phyloP scores from a whole-genome alignment of 2,888 invertebrate genomes.

The Labia minor region DNA sequence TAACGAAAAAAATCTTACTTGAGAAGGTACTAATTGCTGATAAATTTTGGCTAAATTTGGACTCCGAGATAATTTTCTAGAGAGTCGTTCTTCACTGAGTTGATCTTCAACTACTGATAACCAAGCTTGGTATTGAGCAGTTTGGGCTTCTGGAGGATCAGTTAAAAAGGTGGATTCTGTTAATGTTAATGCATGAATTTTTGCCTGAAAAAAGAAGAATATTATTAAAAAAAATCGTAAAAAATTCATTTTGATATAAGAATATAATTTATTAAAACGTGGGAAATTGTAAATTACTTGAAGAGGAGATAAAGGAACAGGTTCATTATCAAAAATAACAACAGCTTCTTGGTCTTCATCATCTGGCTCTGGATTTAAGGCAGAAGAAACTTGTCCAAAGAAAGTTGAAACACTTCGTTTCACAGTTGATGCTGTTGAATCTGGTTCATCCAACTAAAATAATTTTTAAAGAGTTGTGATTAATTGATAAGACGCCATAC shows the following conservation, averaged over 20 bases:
- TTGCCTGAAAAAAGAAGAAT: conserved; percentile 46
- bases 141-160: conserved; percentile 47
- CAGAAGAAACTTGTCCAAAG: conserved; percentile 59
- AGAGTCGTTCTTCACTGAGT: conserved; percentile 47
- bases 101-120: conserved; percentile 42
- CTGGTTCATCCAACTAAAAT: conserved; percentile 55
- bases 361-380: conserved; percentile 53
- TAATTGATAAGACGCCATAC: too few species aligned
- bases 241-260: not conserved
- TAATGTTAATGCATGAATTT: conserved; percentile 57
- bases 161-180: conserved; percentile 62
- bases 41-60: conserved; percentile 49
- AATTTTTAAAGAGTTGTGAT: too few species aligned
- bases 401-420: conserved; percentile 61
- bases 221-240: conserved; percentile 17
- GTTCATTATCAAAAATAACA: conserved; percentile 54
- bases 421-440: conserved; percentile 59
- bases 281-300: conserved; percentile 34
- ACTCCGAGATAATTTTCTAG: conserved; percentile 49
- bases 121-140: conserved; percentile 49
- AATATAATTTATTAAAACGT: not conserved
- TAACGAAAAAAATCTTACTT: conserved; percentile 32
- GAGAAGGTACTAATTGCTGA: conserved; percentile 56
- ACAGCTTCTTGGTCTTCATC: conserved; percentile 62
- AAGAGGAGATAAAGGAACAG: conserved; percentile 50